Percentiles rank a stretch among this genome's conserved stretches.
phyloP scores from a whole-genome alignment of 2,888 invertebrate genomes.

The Urechis unicinctus region DNA sequence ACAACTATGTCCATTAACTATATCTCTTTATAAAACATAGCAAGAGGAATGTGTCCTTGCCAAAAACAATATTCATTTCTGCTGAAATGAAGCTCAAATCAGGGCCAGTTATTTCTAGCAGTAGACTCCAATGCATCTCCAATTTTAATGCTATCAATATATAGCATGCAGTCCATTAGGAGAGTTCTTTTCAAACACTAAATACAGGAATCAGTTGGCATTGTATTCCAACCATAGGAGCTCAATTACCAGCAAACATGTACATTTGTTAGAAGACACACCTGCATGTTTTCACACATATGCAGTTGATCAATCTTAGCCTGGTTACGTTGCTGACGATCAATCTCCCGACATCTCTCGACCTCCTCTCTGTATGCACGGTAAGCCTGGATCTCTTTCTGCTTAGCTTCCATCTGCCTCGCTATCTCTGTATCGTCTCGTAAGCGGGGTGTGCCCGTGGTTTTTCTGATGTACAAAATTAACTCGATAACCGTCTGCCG shows the following conservation, averaged over 20 bases:
- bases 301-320: slow-evolving; percentile 44
- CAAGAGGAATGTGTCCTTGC: no score
- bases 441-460: slow-evolving; percentile 27
- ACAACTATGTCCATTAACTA: no score
- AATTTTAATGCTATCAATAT: no score
- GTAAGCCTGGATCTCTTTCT: slow-evolving; percentile 41
- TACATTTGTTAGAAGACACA: slow-evolving; percentile 12
- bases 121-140: no score
- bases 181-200: no score
- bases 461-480: slow-evolving; percentile 24
- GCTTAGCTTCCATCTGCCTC: slow-evolving; percentile 32
- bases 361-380: slow-evolving; percentile 37
- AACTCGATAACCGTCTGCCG: background rate
- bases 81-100: no score
- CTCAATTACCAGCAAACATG: background rate
- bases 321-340: slow-evolving; percentile 36
- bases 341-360: slow-evolving; percentile 39
- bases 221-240: background rate
- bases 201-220: no score
- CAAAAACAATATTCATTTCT: no score
- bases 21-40: no score
- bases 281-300: slow-evolving; percentile 45
- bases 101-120: no score
- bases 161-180: no score
- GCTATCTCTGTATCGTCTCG: slow-evolving; percentile 38